A percentile compares a stretch with the other conserved stretches of the same genome.
Evolutionary conservation across 2,113 vertebrate genomes (phyloP).

Genomic region (Eurypyga helias): DNA sequence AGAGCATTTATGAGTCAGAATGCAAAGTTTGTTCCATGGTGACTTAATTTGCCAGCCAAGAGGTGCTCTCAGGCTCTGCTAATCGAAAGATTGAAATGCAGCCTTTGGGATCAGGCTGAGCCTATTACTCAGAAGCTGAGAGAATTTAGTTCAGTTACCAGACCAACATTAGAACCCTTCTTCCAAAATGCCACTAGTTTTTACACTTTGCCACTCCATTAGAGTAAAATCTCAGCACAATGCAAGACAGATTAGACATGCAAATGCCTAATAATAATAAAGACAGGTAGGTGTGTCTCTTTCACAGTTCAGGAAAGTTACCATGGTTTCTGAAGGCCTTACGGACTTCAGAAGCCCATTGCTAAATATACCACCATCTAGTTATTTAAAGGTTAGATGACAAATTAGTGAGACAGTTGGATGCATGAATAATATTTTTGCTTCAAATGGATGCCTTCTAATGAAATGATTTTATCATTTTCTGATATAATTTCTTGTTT

Average conservation of each 20-base stretch:
- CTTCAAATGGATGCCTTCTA: background rate
- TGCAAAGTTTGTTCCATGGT: constrained; percentile 8
- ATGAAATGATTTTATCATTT: background rate
- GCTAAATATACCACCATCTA: background rate
- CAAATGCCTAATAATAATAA: background rate
- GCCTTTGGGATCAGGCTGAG: constrained; percentile 21
- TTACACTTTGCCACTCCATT: background rate
- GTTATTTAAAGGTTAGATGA: constrained; percentile 21
- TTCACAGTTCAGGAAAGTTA: background rate
- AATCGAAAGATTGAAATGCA: constrained; percentile 52
- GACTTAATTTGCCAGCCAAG: constrained; percentile 36
- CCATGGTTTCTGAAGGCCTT: background rate
- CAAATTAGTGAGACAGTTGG: background rate
- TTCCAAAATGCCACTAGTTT: background rate
- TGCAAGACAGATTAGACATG: background rate
- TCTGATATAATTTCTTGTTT: background rate
- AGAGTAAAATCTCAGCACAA: background rate
- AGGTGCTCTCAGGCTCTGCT: constrained; percentile 17
- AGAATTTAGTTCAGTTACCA: background rate
- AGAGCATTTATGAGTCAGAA: constrained; percentile 44
- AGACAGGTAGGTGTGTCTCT: background rate
- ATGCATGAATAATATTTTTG: background rate
- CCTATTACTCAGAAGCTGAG: background rate
- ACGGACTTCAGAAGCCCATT: background rate
- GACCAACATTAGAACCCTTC: background rate